A percentile compares a stretch with the other conserved stretches of the same genome.
These are phyloP conservation scores for Portevinia maculata DNA, from an alignment of 2,888 invertebrate species.

Conservation along the genomic window DNA sequence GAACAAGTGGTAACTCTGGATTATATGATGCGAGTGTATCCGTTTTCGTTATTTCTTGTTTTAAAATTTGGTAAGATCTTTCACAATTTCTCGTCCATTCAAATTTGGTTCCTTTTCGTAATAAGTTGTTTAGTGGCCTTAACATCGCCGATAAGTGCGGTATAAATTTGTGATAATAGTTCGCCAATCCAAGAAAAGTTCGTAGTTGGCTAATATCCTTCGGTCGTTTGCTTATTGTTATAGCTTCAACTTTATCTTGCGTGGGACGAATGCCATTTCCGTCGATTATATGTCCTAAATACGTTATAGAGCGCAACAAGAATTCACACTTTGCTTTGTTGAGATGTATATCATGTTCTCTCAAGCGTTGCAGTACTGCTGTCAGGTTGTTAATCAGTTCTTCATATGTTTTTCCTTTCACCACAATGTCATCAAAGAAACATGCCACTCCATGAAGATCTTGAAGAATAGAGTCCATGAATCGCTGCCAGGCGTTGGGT, in stretches of 20 bases:
- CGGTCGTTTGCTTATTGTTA: too few relatives aligned
- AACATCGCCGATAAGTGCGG: constrained; percentile 57
- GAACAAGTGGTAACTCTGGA: constrained; percentile 40
- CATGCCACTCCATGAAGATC: constrained; percentile 8
- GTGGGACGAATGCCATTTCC: too few relatives aligned
- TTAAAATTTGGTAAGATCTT: constrained; percentile 75
- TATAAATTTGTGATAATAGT: constrained; percentile 66
- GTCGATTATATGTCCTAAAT: constrained; percentile 57
- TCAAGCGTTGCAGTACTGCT: constrained; percentile 40
- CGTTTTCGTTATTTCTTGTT: too few relatives aligned
- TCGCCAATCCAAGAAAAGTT: too few relatives aligned
- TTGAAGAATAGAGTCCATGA: constrained; percentile 17
- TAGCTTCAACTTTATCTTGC: too few relatives aligned
- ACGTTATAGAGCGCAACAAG: constrained; percentile 33
- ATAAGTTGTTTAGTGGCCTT: constrained; percentile 48
- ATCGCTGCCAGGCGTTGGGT: constrained; percentile 18
- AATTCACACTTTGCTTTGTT: constrained; percentile 23
- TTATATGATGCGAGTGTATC: constrained; percentile 62
- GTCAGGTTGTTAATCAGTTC: constrained; percentile 14
- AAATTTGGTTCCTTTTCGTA: constrained; percentile 69
- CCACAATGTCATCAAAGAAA: constrained; percentile 35
- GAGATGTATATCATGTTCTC: constrained; percentile 6
- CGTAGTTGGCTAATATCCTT: too few relatives aligned
- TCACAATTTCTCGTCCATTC: constrained; percentile 77
- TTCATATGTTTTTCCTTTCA: constrained; percentile 16